phyloP scores from a whole-genome alignment of 2,797 vertebrate genomes.

The Catostomus latipinnis region DNA sequence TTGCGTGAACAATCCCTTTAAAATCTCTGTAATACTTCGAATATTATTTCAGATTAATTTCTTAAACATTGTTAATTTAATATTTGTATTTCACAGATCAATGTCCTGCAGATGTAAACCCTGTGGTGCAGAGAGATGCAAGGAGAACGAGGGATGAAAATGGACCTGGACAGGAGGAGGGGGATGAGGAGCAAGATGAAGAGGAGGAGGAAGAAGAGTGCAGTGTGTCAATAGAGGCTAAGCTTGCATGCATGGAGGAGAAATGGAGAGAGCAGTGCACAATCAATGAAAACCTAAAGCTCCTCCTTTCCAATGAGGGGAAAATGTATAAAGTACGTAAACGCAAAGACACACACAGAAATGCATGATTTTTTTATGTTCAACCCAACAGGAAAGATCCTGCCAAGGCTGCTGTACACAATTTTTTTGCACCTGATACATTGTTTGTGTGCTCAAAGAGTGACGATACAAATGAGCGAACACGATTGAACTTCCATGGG shows the following conservation, averaged over 20 bases:
- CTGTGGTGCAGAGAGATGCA: background rate
- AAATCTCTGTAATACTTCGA: background rate
- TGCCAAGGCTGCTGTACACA: background rate
- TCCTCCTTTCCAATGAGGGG: slow-evolving; percentile 85
- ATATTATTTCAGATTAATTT: background rate
- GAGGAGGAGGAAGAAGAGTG: slow-evolving; percentile 82
- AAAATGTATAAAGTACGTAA: slow-evolving; percentile 86
- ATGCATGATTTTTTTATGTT: slow-evolving; percentile 18
- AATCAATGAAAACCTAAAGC: slow-evolving; percentile 86
- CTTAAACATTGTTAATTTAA: background rate
- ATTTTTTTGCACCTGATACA: background rate
- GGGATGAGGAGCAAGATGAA: slow-evolving; percentile 62
- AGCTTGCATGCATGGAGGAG: slow-evolving; percentile 92
- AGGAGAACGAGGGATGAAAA: background rate
- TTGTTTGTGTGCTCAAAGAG: background rate
- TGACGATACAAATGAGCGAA: background rate
- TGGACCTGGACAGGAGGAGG: slow-evolving; percentile 54
- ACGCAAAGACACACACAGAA: slow-evolving; percentile 5
- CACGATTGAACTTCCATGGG: background rate
- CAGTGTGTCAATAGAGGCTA: slow-evolving; percentile 86
- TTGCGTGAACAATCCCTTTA: too few relatives aligned
- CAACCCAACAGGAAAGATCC: background rate
- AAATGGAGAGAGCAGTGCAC: slow-evolving; percentile 95
- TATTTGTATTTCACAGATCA: slow-evolving; percentile 1
- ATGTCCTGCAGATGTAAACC: slow-evolving; percentile 10